Base-by-base conservation (phyloP, 2,888 invertebrate genomes). In the Callimorpha dominula region DNA sequence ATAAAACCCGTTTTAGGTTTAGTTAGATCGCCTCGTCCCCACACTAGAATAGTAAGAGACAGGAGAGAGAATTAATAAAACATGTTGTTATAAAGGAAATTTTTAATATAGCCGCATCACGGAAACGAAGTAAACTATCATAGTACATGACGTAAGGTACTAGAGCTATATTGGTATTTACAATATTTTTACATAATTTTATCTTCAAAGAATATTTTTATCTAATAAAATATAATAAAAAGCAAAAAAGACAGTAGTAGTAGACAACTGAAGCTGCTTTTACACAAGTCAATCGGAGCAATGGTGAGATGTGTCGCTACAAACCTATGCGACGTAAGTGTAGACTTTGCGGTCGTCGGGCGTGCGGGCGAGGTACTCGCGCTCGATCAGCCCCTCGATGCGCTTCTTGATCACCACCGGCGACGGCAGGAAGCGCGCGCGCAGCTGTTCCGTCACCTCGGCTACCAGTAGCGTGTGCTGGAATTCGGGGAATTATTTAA, bases 331-430 rank as follows among this genome's bases (percentile, higher is more conserved):
- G 96, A 99, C 98, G 96, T 99, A 99, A 84, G 98, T 98, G 96
- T 99, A 99, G 90, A 99, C 97, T 97, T 99, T 99, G 96, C 98
- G 97, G 97, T 99, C 99, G 95, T 99, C 99, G 75, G 99, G 98
- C 90, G 99, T 99, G 94, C 99, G 97, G 84, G 99, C 99, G 91
- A 99, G 97, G 96, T 99, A 99, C 96, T 99, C 99, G 85, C 99
- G 97, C 96, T 99, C 99, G 93, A 99, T 99, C 89, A 99, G 97
- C 78, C 99, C 99, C 96, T 99, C 99, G 96, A 99, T 99, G 93
- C 99, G 97, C 95, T 99, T 99, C 96, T 99, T 99, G 92, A 99
- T 99, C 85, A 99, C 98, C 85, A 99, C 98, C 71, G 99, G 99
- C 87, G 99, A 99, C 80, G 99, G 99, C 95, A 99, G 97, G 97